Base-by-base conservation (phyloP, 2,113 vertebrate genomes). In the Sterrhoptilus dennistouni region DNA sequence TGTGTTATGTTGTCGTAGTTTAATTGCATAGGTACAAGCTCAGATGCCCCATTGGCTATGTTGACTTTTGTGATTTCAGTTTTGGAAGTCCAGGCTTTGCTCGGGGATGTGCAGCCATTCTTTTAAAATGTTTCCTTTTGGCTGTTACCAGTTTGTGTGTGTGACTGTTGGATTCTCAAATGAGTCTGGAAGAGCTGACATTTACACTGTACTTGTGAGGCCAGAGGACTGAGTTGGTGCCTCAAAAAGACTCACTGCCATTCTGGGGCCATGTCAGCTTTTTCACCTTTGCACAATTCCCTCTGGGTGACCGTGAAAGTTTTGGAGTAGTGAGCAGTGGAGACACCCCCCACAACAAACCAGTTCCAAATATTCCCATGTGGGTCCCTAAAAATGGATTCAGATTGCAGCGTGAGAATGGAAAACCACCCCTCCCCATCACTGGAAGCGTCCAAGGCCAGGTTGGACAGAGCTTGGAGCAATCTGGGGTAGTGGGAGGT, bases 11-110 rank as follows among this genome's bases (percentile, higher is more conserved):
- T 78, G 49, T 80, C 8, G 1, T 89, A 74, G 91, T 96, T 69
- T 76, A 91, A 88, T 97, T 94, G 92, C 83, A 95, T 91, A 95
- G 92, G 93, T 95, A 96, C 59, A 74, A 76, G 63, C 74, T 91
- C 69, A 94, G 94, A 88, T 86, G 88, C 80, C 64, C 70, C 71
- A 80, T 92, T 96, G 90, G 57, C 95, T 92, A n/a, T 4, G 4
- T 77, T 64, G 89, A 82, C 44, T 66, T 94, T 78, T 92, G 87
- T 95, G 95, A 89, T 92, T 97, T 95, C 38, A 83, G 79, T 91
- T 97, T 96, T 35, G 25, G 60, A 95, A 97, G 60, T 71, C 33
- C 59, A 70, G 60, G 63, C 50, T 87, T 96, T 56, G 36, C 84
- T 97, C 88, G 87, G 74, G 83, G 85, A 80, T 35, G 33, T 90